Base-by-base conservation (phyloP, 2,797 vertebrate genomes). In the Microctenopoma stevenorrisi region DNA sequence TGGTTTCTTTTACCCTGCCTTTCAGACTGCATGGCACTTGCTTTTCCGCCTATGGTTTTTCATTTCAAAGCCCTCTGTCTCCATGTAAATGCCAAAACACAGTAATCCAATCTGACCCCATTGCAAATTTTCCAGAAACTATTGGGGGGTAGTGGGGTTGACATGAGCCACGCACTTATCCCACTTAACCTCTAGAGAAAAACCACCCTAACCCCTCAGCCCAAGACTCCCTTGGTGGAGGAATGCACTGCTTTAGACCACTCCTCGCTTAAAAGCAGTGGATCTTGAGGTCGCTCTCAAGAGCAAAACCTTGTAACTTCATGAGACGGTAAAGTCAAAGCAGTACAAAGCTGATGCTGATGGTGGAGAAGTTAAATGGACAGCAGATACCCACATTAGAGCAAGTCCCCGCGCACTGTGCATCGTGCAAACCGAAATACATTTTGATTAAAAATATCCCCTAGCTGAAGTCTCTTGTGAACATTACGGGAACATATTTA, bases 71-170 rank as follows among this genome's bases (percentile, higher is more conserved):
- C 88, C 87, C 85, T 87, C 83, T 90, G 90, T 93, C 91, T 92
- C 91, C 88, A 91, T 90, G 90, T 93, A 93, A 93, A 93, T 92
- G 92, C 90, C 81, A 93, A 93, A 93, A 91, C 91, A 92, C 89
- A 88, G 92, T 93, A 93, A 94, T 93, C 91, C 90, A 92, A 94
- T 90, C 91, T 91, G 91, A 93, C 88, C 91, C 91, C 87, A 81
- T 83, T 91, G 90, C 92, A 92, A 88, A 93, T 91, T 90, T 92
- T 90, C 90, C 91, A 92, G 86, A 90, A 91, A 90, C 91, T 92
- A 91, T 90, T 78, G 88, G 87, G 87, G 88, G 85, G 85, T 81
- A 82, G 86, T 51, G 86, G 81, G 86, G 84, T 91, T 92, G 91
- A 92, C 91, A 90, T 91, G 89, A 91, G 91, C 88, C 92, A 93